Evolutionary conservation across 1,140 invertebrate genomes (phyloP).

Genomic region (Whitmania pigra): DNA sequence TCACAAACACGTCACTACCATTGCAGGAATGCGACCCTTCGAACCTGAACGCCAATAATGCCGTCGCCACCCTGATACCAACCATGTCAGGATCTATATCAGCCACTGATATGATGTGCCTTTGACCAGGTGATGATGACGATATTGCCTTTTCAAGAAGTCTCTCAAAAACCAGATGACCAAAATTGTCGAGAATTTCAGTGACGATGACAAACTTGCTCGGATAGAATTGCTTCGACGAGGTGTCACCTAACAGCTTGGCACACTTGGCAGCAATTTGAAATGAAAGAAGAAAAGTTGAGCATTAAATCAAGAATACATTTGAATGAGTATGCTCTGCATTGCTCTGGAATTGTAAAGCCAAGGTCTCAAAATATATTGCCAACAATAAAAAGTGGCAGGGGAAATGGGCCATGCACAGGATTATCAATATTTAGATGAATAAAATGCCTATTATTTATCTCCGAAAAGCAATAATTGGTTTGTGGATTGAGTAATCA

Average conservation of each 20-base stretch:
- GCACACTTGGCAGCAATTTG: constrained; percentile 57
- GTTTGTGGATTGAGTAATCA: too few relatives aligned
- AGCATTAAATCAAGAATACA: background rate
- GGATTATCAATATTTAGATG: too few relatives aligned
- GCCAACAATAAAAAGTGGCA: too few relatives aligned
- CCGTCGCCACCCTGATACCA: background rate
- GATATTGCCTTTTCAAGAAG: background rate
- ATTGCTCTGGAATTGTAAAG: too few relatives aligned
- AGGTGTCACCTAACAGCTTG: constrained; percentile 74
- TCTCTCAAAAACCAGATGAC: constrained; percentile 43
- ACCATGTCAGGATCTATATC: constrained; percentile 3
- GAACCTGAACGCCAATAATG: too few relatives aligned
- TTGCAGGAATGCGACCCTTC: too few relatives aligned
- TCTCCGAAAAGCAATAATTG: too few relatives aligned
- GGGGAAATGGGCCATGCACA: too few relatives aligned
- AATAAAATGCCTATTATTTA: too few relatives aligned
- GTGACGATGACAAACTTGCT: constrained; percentile 93
- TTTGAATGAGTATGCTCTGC: background rate
- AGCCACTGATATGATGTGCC: background rate
- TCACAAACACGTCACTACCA: too few relatives aligned
- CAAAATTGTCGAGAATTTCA: constrained; percentile 89
- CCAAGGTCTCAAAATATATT: too few relatives aligned
- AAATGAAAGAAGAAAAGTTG: background rate
- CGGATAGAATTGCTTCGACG: constrained; percentile 83
- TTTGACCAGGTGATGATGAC: background rate